phyloP scores from a whole-genome alignment of 2,797 vertebrate species.

The Gastrophryne carolinensis region DNA sequence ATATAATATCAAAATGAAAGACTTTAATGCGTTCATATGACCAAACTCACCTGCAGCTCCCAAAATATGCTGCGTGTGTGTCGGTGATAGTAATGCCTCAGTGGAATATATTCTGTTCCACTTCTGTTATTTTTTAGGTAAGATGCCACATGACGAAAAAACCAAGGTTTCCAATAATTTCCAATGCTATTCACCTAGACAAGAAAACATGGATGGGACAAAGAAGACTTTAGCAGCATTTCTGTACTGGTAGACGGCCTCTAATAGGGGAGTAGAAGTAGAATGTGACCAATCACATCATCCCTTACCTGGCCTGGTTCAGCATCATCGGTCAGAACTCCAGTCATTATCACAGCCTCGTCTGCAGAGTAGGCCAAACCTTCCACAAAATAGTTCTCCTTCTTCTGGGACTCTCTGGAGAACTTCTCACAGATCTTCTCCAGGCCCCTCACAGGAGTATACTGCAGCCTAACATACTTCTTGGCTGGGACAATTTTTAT shows the following conservation, averaged over 20 bases:
- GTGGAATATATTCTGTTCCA: slow-evolving; percentile 88
- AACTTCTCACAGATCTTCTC: slow-evolving; percentile 87
- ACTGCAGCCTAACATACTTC: slow-evolving; percentile 84
- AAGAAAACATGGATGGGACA: slow-evolving; percentile 33
- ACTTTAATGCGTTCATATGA: neutral
- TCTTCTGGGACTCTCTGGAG: slow-evolving; percentile 77
- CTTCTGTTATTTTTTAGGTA: slow-evolving; percentile 73
- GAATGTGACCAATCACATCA: neutral
- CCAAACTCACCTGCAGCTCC: slow-evolving; percentile 66
- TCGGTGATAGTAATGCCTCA: slow-evolving; percentile 95
- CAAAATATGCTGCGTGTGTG: slow-evolving; percentile 98
- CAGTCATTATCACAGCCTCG: slow-evolving; percentile 93
- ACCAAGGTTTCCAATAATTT: slow-evolving; percentile 94
- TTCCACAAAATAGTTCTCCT: slow-evolving; percentile 90
- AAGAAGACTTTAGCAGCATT: neutral
- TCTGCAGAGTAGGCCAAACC: slow-evolving; percentile 86
- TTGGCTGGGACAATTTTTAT: slow-evolving; percentile 91
- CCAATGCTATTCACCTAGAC: slow-evolving; percentile 90
- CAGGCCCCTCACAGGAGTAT: slow-evolving; percentile 82
- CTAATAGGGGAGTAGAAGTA: neutral
- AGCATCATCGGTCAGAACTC: slow-evolving; percentile 83
- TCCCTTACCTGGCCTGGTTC: slow-evolving; percentile 82
- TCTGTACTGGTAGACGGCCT: no score
- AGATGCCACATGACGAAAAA: slow-evolving; percentile 91
- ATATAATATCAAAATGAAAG: no score